A percentile compares a stretch with the other conserved stretches of the same genome.
These are phyloP conservation scores for Raja brachyura DNA, from an alignment of 2,113 vertebrate genomes.

Conservation along the genomic window DNA sequence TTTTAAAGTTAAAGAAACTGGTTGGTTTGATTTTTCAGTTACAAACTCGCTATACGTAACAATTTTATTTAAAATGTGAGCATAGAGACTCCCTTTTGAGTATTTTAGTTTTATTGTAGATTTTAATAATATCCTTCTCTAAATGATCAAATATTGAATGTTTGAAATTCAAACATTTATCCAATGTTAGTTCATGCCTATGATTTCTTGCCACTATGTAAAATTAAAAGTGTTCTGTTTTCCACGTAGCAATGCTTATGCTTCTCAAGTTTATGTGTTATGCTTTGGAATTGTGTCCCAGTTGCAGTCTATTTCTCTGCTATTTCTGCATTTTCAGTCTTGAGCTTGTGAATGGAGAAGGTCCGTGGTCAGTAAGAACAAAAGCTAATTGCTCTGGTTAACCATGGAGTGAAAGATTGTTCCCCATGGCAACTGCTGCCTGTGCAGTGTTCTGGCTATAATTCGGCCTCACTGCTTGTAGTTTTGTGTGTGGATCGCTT, in stretches of 20 bases:
- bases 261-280: neutral
- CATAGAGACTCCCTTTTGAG: too few relatives aligned
- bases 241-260: neutral
- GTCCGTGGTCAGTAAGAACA: neutral
- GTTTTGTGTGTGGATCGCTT: neutral
- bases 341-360: neutral
- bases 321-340: neutral
- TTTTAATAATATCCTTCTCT: neutral
- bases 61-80: too few relatives aligned
- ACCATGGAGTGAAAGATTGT: conserved; percentile 14
- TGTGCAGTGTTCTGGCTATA: conserved; percentile 20
- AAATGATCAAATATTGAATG: neutral
- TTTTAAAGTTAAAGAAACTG: too few relatives aligned
- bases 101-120: too few relatives aligned
- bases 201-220: neutral
- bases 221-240: neutral
- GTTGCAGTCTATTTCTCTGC: neutral
- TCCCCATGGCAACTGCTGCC: conserved; percentile 27
- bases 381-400: neutral
- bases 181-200: neutral
- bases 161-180: neutral
- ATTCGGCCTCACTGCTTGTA: neutral
- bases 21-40: too few relatives aligned
- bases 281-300: neutral
- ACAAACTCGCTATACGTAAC: too few relatives aligned